phyloP scores from a whole-genome alignment of 2,888 invertebrate species.

The Troilus luridus region DNA sequence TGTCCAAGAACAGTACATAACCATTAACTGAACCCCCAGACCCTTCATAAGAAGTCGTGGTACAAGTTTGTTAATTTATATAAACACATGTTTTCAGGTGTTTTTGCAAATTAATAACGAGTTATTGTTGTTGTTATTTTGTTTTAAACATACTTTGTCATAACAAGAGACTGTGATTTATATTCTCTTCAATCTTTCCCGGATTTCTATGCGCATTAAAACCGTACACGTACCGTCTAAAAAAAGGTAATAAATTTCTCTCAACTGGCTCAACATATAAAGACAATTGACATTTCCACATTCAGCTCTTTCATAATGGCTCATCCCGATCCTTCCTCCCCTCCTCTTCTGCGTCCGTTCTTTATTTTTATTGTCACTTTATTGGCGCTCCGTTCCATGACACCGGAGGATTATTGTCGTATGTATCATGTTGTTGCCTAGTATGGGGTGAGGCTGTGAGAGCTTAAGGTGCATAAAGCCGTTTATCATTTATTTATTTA shows the following conservation, averaged over 20 bases:
- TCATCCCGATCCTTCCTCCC: background rate
- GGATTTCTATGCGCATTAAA: background rate
- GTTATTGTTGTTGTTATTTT: too few species aligned
- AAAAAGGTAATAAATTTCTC: background rate
- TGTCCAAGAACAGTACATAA: too few species aligned
- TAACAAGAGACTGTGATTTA: background rate
- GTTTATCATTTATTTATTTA: too few species aligned
- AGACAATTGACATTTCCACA: background rate
- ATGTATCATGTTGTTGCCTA: background rate
- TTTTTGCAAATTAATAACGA: too few species aligned
- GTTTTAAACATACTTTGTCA: background rate
- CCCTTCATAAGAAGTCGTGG: too few species aligned
- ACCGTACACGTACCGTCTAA: background rate
- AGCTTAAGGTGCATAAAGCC: too few species aligned
- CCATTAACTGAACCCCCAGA: too few species aligned
- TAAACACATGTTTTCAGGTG: too few species aligned
- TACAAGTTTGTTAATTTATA: too few species aligned
- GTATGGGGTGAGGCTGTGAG: too few species aligned
- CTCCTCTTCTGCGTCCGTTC: background rate
- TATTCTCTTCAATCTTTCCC: background rate
- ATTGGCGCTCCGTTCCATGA: background rate
- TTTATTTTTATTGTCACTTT: background rate
- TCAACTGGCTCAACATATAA: background rate
- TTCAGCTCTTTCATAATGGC: background rate
- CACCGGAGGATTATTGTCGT: background rate